phyloP scores from a whole-genome alignment of 1,140 invertebrate species.

The Trichonephila clavata region DNA sequence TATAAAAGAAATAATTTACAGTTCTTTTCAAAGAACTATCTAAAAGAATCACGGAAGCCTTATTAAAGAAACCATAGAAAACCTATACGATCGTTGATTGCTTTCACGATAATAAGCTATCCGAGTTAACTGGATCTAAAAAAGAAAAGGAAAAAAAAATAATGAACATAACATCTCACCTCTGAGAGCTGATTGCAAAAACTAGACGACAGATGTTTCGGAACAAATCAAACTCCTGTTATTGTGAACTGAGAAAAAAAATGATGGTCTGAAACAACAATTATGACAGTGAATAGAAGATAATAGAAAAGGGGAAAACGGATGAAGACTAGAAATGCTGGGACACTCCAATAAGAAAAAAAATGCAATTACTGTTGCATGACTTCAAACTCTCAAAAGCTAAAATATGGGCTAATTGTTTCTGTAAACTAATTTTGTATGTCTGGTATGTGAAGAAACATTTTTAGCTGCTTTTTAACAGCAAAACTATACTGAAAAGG shows the following conservation, averaged over 20 bases:
- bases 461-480: background rate
- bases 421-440: background rate
- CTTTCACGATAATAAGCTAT: slow-evolving; percentile 7
- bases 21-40: background rate
- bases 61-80: background rate
- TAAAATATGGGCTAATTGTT: background rate
- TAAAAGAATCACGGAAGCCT: background rate
- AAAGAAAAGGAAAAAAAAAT: background rate
- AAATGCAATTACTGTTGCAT: slow-evolving; percentile 32
- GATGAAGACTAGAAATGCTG: background rate
- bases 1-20: no score
- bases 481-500: no score
- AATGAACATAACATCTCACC: slow-evolving; percentile 32
- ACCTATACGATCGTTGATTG: background rate
- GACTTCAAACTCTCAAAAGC: background rate
- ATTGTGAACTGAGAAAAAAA: slow-evolving; percentile 32
- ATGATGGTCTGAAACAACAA: slow-evolving; percentile 28
- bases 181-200: slow-evolving; percentile 36
- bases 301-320: background rate
- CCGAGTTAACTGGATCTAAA: background rate
- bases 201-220: slow-evolving; percentile 25
- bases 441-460: background rate
- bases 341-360: background rate
- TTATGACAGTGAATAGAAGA: slow-evolving; percentile 34
- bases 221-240: slow-evolving; percentile 37